Conservation (phyloP, 2,888 invertebrate genomes). For the Lacanobia oleracea region DNA sequence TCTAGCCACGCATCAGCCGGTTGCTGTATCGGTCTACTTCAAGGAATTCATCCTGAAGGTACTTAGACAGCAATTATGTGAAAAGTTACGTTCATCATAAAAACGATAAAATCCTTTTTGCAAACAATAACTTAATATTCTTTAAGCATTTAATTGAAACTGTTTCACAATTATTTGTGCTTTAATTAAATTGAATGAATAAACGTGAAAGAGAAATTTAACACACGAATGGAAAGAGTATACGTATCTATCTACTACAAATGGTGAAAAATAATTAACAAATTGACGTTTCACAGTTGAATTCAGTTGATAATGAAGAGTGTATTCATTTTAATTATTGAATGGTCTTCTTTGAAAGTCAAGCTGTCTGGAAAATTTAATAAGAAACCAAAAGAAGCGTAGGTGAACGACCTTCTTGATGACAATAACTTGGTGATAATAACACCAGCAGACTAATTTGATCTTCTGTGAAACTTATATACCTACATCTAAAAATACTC, state of each 20-base stretch:
- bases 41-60: no score
- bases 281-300: constrained; percentile 46
- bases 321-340: constrained; percentile 56
- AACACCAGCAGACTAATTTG: constrained; percentile 8
- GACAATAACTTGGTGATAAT: constrained; percentile 1
- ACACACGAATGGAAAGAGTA: constrained; percentile 41
- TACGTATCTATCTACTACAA: constrained; percentile 43
- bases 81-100: neutral
- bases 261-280: constrained; percentile 59
- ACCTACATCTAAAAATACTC: neutral
- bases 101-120: neutral
- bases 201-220: constrained; percentile 28
- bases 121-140: neutral
- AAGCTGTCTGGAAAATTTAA: constrained; percentile 54
- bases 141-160: constrained; percentile 2
- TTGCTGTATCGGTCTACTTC: no score
- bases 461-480: constrained; percentile 7
- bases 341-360: constrained; percentile 50
- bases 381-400: constrained; percentile 35
- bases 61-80: no score
- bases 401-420: constrained; percentile 1
- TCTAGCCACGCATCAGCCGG: no score
- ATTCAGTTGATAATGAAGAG: constrained; percentile 44
- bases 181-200: constrained; percentile 47
- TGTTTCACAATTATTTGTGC: constrained; percentile 25